Conservation (phyloP, 2,888 invertebrate species). For the Phaedon cochleariae region DNA sequence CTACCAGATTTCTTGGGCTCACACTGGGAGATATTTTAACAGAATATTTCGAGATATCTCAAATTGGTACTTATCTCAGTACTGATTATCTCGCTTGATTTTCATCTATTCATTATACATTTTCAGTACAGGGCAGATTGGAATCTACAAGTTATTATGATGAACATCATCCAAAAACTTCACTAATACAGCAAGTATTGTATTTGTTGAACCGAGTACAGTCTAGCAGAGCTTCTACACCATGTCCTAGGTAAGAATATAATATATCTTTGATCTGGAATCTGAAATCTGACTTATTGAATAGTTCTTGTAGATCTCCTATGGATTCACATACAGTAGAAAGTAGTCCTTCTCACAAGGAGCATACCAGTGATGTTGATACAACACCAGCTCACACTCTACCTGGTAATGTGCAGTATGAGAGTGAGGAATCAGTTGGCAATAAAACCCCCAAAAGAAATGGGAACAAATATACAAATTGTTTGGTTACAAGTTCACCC, state of each 20-base stretch:
- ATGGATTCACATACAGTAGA: slow-evolving; percentile 31
- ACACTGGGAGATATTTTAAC: slow-evolving; percentile 56
- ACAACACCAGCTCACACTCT: slow-evolving; percentile 48
- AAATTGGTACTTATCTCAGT: slow-evolving; percentile 57
- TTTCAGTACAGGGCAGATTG: slow-evolving; percentile 56
- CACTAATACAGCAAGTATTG: slow-evolving; percentile 51
- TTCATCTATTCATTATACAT: background rate
- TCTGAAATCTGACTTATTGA: background rate
- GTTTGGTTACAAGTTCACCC: slow-evolving; percentile 11
- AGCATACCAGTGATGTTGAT: slow-evolving; percentile 45
- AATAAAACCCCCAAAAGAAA: slow-evolving; percentile 29
- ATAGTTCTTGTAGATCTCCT: slow-evolving; percentile 33
- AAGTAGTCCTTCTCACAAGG: slow-evolving; percentile 30
- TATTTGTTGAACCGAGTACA: slow-evolving; percentile 51
- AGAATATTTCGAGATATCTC: slow-evolving; percentile 57
- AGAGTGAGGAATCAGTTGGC: slow-evolving; percentile 27
- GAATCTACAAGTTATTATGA: slow-evolving; percentile 56
- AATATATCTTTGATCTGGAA: background rate
- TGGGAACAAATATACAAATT: slow-evolving; percentile 13
- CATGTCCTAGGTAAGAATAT: slow-evolving; percentile 39
- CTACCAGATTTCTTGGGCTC: slow-evolving; percentile 55
- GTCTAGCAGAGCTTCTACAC: slow-evolving; percentile 41
- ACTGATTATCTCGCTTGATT: slow-evolving; percentile 1
- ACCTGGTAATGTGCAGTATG: slow-evolving; percentile 45
- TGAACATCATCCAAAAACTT: slow-evolving; percentile 41